Evolutionary conservation across 2,113 vertebrate species (phyloP).

Genomic region (Boleophthalmus pectinirostris): DNA sequence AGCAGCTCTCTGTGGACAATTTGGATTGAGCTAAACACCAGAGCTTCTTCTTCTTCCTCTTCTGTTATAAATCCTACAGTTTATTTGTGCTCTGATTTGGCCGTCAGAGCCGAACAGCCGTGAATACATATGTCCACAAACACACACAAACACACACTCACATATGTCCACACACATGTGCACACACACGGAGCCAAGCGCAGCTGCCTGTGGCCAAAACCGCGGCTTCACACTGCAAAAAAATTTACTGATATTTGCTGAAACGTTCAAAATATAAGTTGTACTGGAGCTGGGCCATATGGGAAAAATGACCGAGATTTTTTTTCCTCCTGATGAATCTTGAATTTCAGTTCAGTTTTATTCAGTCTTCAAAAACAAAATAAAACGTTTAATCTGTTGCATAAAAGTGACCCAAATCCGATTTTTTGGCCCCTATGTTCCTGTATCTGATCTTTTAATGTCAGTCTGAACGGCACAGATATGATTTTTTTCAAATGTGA

Average conservation of each 20-base stretch:
- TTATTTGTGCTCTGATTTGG: background rate
- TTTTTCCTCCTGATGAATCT: no score
- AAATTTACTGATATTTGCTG: background rate
- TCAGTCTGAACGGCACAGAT: no score
- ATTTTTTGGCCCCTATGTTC: no score
- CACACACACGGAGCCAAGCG: slow-evolving; percentile 35
- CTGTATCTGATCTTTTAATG: no score
- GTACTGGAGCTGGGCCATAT: no score
- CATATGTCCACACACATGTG: slow-evolving; percentile 15
- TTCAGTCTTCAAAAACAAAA: no score
- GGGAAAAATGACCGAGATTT: no score
- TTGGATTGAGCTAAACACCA: no score
- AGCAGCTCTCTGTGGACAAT: background rate
- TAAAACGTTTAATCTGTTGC: no score
- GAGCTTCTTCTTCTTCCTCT: background rate
- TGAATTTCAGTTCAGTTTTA: no score
- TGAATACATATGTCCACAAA: background rate
- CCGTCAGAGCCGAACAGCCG: slow-evolving; percentile 19
- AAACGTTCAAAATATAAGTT: background rate
- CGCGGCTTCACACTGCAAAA: slow-evolving; percentile 19
- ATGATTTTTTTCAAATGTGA: no score
- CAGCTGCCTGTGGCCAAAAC: slow-evolving; percentile 45
- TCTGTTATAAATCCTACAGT: background rate
- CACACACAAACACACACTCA: background rate
- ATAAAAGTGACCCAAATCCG: no score